Evolutionary conservation across 1,140 invertebrate species (phyloP).

Genomic region (Lordiphosa mommai): DNA sequence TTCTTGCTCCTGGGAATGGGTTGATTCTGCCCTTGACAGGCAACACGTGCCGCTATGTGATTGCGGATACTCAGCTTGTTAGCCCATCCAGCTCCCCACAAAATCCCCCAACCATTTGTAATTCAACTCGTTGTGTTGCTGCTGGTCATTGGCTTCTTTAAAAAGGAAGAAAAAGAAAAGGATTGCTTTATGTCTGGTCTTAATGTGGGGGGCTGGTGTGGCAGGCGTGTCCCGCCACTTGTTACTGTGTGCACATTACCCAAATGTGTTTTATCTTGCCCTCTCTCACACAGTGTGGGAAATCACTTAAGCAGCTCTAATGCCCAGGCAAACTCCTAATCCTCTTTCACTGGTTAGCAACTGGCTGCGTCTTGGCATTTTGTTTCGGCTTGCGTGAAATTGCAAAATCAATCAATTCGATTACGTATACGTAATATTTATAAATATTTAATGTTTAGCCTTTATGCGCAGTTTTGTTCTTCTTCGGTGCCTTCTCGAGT

Average conservation of each 20-base stretch:
- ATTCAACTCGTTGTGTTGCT: conserved; percentile 31
- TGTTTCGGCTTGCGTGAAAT: conserved; percentile 64
- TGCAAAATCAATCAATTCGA: conserved; percentile 72
- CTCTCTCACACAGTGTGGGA: conserved; percentile 21
- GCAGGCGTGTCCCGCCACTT: conserved; percentile 28
- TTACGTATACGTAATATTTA: conserved; percentile 72
- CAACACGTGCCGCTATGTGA: conserved; percentile 55
- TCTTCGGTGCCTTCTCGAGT: background rate
- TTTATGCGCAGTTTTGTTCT: conserved; percentile 38
- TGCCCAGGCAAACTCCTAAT: conserved; percentile 2
- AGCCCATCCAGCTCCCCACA: too few relatives aligned
- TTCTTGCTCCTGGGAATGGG: conserved; percentile 19
- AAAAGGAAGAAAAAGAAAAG: conserved; percentile 15
- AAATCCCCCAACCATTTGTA: conserved; percentile 19
- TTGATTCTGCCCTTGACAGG: conserved; percentile 17
- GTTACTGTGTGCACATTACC: conserved; percentile 61
- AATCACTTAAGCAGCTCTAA: conserved; percentile 52
- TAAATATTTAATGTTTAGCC: conserved; percentile 68
- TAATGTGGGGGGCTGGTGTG: conserved; percentile 22
- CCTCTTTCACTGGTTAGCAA: background rate
- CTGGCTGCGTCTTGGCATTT: conserved; percentile 24
- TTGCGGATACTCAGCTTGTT: conserved; percentile 35
- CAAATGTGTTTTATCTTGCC: conserved; percentile 62
- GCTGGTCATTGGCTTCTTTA: conserved; percentile 45
- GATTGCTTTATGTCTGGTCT: conserved; percentile 6